Evolutionary conservation across 2,888 invertebrate genomes (phyloP), one percentile per base, ranked within the genome.

Genomic region (Agrochola litura): DNA sequence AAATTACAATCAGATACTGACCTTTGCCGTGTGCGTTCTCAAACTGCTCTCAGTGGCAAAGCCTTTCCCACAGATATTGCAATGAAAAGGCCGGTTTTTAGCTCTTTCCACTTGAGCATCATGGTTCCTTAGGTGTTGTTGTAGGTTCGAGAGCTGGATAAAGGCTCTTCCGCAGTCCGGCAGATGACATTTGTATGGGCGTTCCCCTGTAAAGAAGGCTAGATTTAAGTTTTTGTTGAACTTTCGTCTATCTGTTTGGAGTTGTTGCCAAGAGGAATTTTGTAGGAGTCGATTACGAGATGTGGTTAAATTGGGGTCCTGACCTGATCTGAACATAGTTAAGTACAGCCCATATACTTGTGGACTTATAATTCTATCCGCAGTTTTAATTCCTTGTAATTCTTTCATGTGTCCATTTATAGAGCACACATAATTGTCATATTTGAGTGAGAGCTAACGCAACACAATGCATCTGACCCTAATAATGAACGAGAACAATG

Each of bases 11-110:
- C 60, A 85, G 88, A 92, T 93, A 98, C 98, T 98, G 97, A 99
- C 99, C 99, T 99, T 99, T 95, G 99, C 98, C 91, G 99, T 99
- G 94, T 99, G 99, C 82, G 99, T 99, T 95, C 99, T 97, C 89
- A 99, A 97, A 94, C 99, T 99, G 95, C 99, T 99, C 93, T 99
- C 99, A 66, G 99, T 99, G 80, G 99, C 99, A 94, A 99, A 99
- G 65, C 99, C 99, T 93, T 99, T 99, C 77, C 99, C 99, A 95
- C 99, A 99, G 90, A 99, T 99, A 94, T 98, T 99, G 96, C 99
- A 99, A 93, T 99, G 99, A 96, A 99, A 99, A 73, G 99, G 99
- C 83, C 99, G 97, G 96, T 99, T 99, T 96, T 99, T 99, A 92
- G 99, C 99, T 88, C 99, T 97, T 92, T 99, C 99, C 87, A 99